Conservation (phyloP, 2,113 vertebrate genomes). For the Tyrannus savana region DNA sequence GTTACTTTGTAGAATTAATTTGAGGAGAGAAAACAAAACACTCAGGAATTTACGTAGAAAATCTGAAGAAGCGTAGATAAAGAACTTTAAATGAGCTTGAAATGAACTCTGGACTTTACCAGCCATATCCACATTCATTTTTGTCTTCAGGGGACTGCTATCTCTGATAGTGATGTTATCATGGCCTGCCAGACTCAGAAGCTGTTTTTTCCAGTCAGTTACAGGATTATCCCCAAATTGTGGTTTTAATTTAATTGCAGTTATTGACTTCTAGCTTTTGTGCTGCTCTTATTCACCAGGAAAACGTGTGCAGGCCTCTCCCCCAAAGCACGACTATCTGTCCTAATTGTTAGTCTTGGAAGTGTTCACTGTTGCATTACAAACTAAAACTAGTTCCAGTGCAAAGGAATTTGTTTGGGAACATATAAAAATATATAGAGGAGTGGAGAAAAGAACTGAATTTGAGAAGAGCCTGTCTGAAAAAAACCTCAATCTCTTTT, state of each 20-base stretch:
- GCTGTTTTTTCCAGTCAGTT: background rate
- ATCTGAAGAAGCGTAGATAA: background rate
- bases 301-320: background rate
- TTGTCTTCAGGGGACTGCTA: background rate
- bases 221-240: background rate
- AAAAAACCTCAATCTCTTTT: background rate
- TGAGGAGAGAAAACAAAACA: background rate
- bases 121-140: background rate
- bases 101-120: background rate
- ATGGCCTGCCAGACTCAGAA: background rate
- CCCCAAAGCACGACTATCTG: background rate
- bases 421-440: background rate
- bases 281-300: background rate
- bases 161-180: background rate
- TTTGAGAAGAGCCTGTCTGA: background rate
- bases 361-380: background rate
- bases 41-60: background rate
- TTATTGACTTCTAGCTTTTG: background rate
- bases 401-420: background rate
- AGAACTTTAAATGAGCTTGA: background rate
- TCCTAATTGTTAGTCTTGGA: background rate
- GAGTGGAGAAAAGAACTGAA: background rate
- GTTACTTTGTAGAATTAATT: background rate
- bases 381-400: conserved; percentile 10
- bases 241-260: background rate